phyloP scores from a whole-genome alignment of 2,888 invertebrate species.

The Rhingia rostrata region DNA sequence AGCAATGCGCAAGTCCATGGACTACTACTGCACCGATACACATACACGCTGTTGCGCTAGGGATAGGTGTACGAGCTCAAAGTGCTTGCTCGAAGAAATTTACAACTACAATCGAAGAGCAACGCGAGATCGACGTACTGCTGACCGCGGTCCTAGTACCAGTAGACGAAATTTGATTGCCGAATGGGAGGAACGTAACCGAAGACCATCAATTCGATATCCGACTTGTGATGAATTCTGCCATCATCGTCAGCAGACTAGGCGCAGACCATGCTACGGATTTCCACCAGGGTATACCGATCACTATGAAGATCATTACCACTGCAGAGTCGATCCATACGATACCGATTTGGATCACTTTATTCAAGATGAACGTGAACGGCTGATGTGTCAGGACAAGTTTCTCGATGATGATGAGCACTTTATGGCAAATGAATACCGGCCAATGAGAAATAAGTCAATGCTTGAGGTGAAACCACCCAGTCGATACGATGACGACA shows the following conservation, averaged over 20 bases:
- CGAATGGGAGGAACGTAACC: slow-evolving; percentile 80
- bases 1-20: slow-evolving; percentile 80
- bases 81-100: slow-evolving; percentile 81
- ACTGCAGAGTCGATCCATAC: slow-evolving; percentile 78
- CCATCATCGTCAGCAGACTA: slow-evolving; percentile 79
- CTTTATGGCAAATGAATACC: slow-evolving; percentile 77
- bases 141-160: slow-evolving; percentile 75
- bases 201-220: slow-evolving; percentile 55
- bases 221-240: slow-evolving; percentile 79
- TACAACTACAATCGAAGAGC: slow-evolving; percentile 77
- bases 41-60: slow-evolving; percentile 80
- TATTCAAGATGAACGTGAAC: slow-evolving; percentile 81
- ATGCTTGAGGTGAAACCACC: slow-evolving; percentile 82
- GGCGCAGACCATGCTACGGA: slow-evolving; percentile 76
- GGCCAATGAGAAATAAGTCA: slow-evolving; percentile 81
- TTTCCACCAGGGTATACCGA: slow-evolving; percentile 78
- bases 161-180: slow-evolving; percentile 80
- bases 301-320: slow-evolving; percentile 81
- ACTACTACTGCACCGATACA: slow-evolving; percentile 79
- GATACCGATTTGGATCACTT: slow-evolving; percentile 82
- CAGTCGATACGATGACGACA: slow-evolving; percentile 81
- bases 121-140: slow-evolving; percentile 49
- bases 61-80: slow-evolving; percentile 81
- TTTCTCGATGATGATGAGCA: slow-evolving; percentile 82
- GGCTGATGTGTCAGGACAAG: slow-evolving; percentile 81